Evolutionary conservation across 1,140 invertebrate species (phyloP), one percentile per base, ranked within the genome.

Genomic region (Drosophila teissieri): DNA sequence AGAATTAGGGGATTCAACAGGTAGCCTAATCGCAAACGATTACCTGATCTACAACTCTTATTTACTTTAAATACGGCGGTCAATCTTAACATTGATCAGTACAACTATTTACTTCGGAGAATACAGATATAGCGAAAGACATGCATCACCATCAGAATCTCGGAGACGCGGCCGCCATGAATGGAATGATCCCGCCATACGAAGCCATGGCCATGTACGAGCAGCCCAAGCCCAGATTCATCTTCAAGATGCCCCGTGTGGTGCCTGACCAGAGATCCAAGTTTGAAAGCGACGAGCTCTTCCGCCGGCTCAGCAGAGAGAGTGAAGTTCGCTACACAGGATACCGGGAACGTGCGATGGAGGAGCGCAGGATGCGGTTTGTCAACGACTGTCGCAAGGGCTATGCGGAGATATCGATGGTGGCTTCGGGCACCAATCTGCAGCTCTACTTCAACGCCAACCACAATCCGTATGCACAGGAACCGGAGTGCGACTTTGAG

Each of bases 311-410:
- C 11, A 97, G 97, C 90, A 94, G 98, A 34, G 98, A 99, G 93
- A 97, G 96, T 84, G 98, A 99, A 95, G 95, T 99, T 11, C 95
- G 97, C 70, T 99, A 98, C 92, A 99, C 98, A 0, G 98, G 98
- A 31, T 98, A 96, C 92, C 93, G 97, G 75, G 98, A 99, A 90
- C 93, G 98, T 74, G 98, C 98, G 0, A 93, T 95, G 8, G 98
- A 99, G 83, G 98, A 99, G 93, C 94, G 98, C 24, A 96, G 98
- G 91, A 95, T 97, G 80, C 94, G 98, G 22, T 99, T 99, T 92
- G 96, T 98, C 91, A 97, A 96, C 83, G 97, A 96, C 39, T 98
- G 97, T 90, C 95, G 97, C 22, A 97, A 99, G 93, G 98, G 98
- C 8, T 97, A 98, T 92, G 97, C 97, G 0, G 98, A 99, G 94